These are phyloP conservation scores for Tenthredo livida DNA, from an alignment of 2,888 invertebrate genomes.

Conservation along the genomic window DNA sequence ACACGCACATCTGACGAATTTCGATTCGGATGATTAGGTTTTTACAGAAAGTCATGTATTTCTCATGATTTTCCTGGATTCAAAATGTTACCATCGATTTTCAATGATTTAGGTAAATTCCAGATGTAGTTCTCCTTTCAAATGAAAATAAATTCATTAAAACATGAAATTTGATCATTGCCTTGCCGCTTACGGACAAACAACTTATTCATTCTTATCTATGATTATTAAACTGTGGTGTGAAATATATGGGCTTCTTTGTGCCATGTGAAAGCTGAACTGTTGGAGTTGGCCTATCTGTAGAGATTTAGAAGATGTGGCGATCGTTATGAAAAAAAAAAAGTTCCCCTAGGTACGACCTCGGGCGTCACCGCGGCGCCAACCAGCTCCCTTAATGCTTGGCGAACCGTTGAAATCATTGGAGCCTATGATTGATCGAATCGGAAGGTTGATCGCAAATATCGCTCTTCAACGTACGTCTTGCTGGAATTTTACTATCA, in stretches of 20 bases:
- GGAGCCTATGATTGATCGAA: conserved; percentile 34
- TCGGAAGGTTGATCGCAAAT: conserved; percentile 33
- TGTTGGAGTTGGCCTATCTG: no score
- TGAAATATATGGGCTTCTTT: background rate
- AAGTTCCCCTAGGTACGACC: background rate
- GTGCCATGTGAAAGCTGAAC: background rate
- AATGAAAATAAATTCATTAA: no score
- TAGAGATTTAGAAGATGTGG: background rate
- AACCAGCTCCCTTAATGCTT: conserved; percentile 16
- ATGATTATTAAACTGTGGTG: background rate
- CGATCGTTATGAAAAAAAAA: background rate
- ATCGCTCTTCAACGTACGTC: conserved; percentile 19
- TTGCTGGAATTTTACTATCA: background rate
- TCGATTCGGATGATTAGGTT: no score
- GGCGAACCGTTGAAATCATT: conserved; percentile 24
- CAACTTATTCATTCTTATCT: no score
- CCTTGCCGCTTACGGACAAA: background rate
- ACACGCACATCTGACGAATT: no score
- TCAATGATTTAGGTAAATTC: no score
- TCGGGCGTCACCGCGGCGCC: conserved; percentile 10
- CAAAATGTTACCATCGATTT: no score
- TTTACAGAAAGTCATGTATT: no score
- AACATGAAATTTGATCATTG: background rate
- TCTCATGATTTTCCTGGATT: no score
- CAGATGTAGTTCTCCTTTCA: no score